phyloP scores from a whole-genome alignment of 1,140 invertebrate genomes.

The Oncopodura yosiiana region DNA sequence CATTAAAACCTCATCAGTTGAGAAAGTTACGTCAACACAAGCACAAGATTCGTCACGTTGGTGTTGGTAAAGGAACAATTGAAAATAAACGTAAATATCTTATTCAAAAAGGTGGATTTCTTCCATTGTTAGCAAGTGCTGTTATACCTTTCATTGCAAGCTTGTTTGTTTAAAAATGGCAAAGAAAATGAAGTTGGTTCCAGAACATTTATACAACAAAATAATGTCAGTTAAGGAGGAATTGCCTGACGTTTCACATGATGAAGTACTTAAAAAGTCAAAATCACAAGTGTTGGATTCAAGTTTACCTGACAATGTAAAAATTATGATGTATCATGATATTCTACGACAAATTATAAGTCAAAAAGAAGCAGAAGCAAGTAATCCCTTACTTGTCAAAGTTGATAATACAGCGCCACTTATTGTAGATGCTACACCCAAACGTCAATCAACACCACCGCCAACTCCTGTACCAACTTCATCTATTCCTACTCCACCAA shows the following conservation, averaged over 20 bases:
- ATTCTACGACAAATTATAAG: background rate
- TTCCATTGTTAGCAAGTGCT: background rate
- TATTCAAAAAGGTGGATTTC: conserved; percentile 1
- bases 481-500: no score
- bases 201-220: conserved; percentile 2
- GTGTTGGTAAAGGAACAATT: background rate
- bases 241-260: background rate
- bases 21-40: background rate
- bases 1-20: background rate
- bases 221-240: background rate
- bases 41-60: background rate
- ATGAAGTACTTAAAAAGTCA: background rate
- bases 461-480: no score
- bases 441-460: no score
- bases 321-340: background rate
- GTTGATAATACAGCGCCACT: no score
- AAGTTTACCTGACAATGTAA: conserved; percentile 2
- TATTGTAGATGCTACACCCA: no score
- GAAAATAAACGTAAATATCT: background rate
- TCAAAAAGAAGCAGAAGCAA: no score
- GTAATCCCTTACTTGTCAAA: no score
- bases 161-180: background rate
- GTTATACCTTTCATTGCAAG: background rate
- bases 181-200: conserved; percentile 6
- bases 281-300: background rate